A percentile compares a stretch with the other conserved stretches of the same genome.
phyloP scores from a whole-genome alignment of 2,797 vertebrate genomes.

The Parauchenoglanis ngamensis region DNA sequence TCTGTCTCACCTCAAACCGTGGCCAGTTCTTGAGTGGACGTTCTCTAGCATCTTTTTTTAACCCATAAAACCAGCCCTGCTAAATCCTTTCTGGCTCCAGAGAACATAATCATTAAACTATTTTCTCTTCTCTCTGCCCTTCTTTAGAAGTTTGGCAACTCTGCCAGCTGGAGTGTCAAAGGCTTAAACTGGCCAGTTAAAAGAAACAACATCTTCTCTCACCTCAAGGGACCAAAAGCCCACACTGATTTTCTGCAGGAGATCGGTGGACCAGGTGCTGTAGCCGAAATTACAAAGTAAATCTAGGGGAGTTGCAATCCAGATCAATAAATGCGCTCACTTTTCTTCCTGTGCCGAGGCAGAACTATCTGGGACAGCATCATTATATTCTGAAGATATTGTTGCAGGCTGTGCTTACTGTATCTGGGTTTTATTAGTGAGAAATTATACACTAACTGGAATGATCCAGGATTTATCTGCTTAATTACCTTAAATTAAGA shows the following conservation, averaged over 20 bases:
- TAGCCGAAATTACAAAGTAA: slow-evolving; percentile 19
- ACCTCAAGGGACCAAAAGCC: slow-evolving; percentile 10
- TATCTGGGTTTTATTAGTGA: background rate
- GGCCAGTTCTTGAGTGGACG: background rate
- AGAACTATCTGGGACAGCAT: slow-evolving; percentile 5
- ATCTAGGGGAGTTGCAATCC: slow-evolving; percentile 16
- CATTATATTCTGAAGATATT: slow-evolving; percentile 16
- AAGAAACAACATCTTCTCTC: slow-evolving; percentile 24
- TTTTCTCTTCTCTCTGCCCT: slow-evolving; percentile 12
- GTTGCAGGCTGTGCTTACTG: slow-evolving; percentile 3
- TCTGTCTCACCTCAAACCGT: background rate
- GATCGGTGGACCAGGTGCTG: slow-evolving; percentile 25
- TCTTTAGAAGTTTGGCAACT: slow-evolving; percentile 18
- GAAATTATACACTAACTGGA: background rate
- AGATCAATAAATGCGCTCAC: slow-evolving; percentile 21
- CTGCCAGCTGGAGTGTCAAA: slow-evolving; percentile 32
- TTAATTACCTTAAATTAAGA: background rate
- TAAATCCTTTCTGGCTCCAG: slow-evolving; percentile 19
- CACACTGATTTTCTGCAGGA: slow-evolving; percentile 23
- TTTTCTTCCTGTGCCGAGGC: slow-evolving; percentile 20
- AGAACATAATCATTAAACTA: slow-evolving; percentile 18
- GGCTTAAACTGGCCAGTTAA: slow-evolving; percentile 19
- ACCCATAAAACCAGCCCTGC: background rate
- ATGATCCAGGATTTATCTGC: background rate
- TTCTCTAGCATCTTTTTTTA: background rate